Evolutionary conservation across 2,113 vertebrate genomes (phyloP).

Genomic region (Oncorhynchus clarkii): DNA sequence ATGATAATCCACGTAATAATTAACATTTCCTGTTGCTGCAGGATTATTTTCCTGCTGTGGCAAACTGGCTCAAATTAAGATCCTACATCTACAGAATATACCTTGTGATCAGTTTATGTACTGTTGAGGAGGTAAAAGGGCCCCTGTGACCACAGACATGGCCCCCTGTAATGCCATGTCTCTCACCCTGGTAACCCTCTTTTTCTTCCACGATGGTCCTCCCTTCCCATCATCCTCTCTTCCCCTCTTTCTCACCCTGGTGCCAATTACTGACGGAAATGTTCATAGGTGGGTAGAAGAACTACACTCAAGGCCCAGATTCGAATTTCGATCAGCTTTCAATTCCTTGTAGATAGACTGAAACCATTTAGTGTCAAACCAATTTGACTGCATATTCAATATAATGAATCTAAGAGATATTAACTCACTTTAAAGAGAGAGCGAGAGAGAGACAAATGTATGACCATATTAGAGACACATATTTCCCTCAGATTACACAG

Average conservation of each 20-base stretch:
- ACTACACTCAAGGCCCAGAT: background rate
- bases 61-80: no score
- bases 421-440: no score
- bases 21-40: no score
- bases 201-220: background rate
- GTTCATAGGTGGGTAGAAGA: background rate
- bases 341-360: background rate
- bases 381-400: background rate
- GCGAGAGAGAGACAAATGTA: no score
- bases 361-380: background rate
- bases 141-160: background rate
- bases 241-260: background rate
- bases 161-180: background rate
- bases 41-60: no score
- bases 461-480: no score
- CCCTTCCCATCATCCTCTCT: background rate
- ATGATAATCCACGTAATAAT: no score
- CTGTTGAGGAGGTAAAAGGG: slow-evolving; percentile 12
- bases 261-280: slow-evolving; percentile 12
- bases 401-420: no score
- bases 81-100: no score
- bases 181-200: background rate
- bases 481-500: no score
- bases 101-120: slow-evolving; percentile 18
- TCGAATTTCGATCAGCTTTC: background rate